Evolutionary conservation across 2,888 invertebrate genomes (phyloP).

Genomic region (Pecten maximus): DNA sequence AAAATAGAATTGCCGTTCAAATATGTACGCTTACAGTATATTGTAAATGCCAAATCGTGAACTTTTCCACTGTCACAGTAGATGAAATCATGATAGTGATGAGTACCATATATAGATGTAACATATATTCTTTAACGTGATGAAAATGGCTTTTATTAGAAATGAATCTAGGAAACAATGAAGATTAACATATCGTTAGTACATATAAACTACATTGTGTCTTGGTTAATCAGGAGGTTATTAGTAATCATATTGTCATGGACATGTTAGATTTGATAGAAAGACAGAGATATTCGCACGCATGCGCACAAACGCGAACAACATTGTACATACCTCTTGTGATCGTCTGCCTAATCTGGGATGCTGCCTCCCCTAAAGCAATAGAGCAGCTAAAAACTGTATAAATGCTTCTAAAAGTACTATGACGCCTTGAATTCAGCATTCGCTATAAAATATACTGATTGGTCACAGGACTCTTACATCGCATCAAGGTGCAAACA

Average conservation of each 20-base stretch:
- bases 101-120: background rate
- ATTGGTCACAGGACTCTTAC: background rate
- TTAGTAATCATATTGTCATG: background rate
- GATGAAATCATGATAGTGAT: too few relatives aligned
- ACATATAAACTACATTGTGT: background rate
- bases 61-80: background rate
- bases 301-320: constrained; percentile 35
- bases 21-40: too few relatives aligned
- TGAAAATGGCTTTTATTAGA: background rate
- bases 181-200: background rate
- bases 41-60: too few relatives aligned
- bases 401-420: background rate
- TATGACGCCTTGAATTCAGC: background rate
- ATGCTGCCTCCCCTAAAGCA: constrained; percentile 23
- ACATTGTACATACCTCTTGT: constrained; percentile 19
- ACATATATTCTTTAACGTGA: background rate
- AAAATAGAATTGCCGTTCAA: too few relatives aligned
- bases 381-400: constrained; percentile 13
- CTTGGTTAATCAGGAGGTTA: background rate
- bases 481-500: background rate
- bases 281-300: background rate
- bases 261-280: constrained; percentile 9
- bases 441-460: background rate
- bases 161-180: background rate
- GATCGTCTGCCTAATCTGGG: constrained; percentile 5